Base-by-base conservation (phyloP, 1,140 invertebrate genomes). In the Halyomorpha halys region DNA sequence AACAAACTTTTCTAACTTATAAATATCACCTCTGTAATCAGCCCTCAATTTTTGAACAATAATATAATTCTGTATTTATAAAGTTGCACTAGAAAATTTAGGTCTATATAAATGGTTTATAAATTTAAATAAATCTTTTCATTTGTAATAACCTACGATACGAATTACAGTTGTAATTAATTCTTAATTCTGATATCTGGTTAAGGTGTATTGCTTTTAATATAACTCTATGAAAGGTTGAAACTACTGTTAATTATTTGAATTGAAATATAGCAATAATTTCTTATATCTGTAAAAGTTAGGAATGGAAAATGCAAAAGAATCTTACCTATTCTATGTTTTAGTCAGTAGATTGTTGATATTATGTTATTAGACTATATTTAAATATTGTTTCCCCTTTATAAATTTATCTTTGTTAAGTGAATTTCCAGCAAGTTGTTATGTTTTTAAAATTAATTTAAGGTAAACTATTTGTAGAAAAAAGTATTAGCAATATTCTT, bases 201-300 rank as follows among this genome's bases (percentile, higher is more conserved):
- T 49, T 6, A 19, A 49, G 1, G 21, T 19, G 21, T 19, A 49
- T 49, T 18, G n/a, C 21, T 49, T 49, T 18, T 49, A 6, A 19
- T 49, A 39, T 39, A 39, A 39, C 13, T 39, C 34, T 39, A 39
- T 39, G 34, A 39, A 39, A 39, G 34, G 34, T 39, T 39, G 34
- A 49, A 21, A 19, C 21, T 19, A 49, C n/a, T 49, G 47, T 49
- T 19, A 49, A 49, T 49, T 49, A 19, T 49, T 18, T 49, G 47
- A 49, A 49, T 49, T 18, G 21, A 49, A 49, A 49, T 49, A 49
- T 49, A 49, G 47, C 47, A 49, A 49, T 49, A 49, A 49, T 49
- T 19, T 49, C n/a, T 21, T 49, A 18, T 49, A 49, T 49, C 47
- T 39, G 5, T 39, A 39, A 39, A 39, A 39, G 11, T 39, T 39